A percentile compares a stretch with the other conserved stretches of the same genome.
These are phyloP conservation scores for Marcusenius ussheri DNA, from an alignment of 2,113 vertebrate species.

Conservation along the genomic window DNA sequence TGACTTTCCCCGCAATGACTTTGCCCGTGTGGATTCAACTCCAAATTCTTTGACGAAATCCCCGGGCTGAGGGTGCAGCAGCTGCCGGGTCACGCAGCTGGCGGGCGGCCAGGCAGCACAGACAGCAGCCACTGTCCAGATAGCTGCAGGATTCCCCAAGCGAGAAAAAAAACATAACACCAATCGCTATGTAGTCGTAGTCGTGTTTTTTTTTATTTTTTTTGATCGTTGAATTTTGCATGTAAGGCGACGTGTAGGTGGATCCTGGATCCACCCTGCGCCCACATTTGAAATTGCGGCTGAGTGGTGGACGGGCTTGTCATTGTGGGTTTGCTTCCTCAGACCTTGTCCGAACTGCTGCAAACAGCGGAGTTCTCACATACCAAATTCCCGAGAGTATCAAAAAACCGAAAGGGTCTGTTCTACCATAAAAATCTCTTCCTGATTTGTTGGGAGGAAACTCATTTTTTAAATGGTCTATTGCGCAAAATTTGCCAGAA, in stretches of 20 bases:
- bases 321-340: neutral
- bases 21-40: slow-evolving; percentile 21
- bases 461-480: neutral
- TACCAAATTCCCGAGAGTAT: neutral
- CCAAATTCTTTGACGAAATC: slow-evolving; percentile 16
- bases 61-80: slow-evolving; percentile 14
- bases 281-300: neutral
- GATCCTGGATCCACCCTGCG: neutral
- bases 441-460: neutral
- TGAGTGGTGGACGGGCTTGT: neutral
- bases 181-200: neutral
- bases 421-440: neutral
- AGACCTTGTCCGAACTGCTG: neutral
- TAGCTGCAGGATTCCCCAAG: neutral
- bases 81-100: slow-evolving; percentile 25
- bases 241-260: neutral
- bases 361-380: neutral
- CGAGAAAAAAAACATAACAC: neutral
- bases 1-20: slow-evolving; percentile 22
- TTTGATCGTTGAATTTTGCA: neutral
- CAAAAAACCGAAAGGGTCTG: neutral
- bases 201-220: neutral
- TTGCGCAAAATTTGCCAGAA: neutral
- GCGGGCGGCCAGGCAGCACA: slow-evolving; percentile 17
- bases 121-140: neutral